A percentile compares a stretch with the other conserved stretches of the same genome.
Evolutionary conservation across 2,113 vertebrate species (phyloP).

Genomic region (Eretmodus cyanostictus): DNA sequence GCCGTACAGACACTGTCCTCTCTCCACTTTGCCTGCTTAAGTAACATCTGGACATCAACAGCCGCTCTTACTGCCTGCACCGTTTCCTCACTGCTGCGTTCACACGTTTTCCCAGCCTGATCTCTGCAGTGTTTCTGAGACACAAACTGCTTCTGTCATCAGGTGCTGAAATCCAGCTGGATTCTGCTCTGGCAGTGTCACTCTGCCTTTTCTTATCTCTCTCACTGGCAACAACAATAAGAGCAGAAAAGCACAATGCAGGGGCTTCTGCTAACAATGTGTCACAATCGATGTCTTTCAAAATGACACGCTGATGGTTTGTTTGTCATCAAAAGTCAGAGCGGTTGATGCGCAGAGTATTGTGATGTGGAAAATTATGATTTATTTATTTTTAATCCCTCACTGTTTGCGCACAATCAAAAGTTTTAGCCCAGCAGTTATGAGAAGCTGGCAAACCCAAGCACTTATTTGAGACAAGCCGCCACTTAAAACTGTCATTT

Average conservation of each 20-base stretch:
- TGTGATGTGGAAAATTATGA: not conserved
- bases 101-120: constrained; percentile 10
- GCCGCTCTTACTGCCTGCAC: not conserved
- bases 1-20: constrained; percentile 18
- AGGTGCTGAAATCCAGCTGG: not conserved
- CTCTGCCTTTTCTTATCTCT: not conserved
- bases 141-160: constrained; percentile 24
- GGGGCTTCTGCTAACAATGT: not conserved
- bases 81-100: not conserved
- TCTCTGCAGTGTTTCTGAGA: constrained; percentile 4
- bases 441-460: not conserved
- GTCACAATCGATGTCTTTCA: not conserved
- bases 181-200: not conserved
- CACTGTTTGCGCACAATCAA: not conserved
- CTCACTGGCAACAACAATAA: not conserved
- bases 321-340: not conserved
- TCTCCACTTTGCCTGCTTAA: constrained; percentile 41
- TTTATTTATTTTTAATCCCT: not conserved
- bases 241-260: not conserved
- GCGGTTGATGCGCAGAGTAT: not conserved
- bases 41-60: constrained; percentile 45
- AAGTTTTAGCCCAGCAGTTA: not conserved
- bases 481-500: not conserved
- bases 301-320: not conserved
- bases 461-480: not conserved